Percentiles rank a stretch among this genome's conserved stretches.
Conservation (phyloP, 1,140 invertebrate genomes). For the Trypoxylus dichotomus region DNA sequence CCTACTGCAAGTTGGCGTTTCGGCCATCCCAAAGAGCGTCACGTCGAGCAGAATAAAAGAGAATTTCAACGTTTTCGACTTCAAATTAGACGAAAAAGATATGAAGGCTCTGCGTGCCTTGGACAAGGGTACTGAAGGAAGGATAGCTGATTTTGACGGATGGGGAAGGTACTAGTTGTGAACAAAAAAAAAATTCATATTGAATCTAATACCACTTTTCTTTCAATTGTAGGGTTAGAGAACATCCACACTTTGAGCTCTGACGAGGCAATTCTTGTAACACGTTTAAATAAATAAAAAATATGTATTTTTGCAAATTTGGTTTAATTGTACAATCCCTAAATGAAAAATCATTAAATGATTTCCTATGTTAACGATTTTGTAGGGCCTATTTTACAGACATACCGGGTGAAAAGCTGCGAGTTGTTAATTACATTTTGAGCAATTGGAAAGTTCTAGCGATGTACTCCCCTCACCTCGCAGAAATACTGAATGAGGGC, state of each 20-base stretch:
- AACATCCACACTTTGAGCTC: neutral
- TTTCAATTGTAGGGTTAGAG: neutral
- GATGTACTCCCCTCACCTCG: too few relatives aligned
- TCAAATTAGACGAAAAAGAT: slow-evolving; percentile 51
- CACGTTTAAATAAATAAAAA: too few relatives aligned
- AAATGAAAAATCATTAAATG: too few relatives aligned
- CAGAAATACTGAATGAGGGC: too few relatives aligned
- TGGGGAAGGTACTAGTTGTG: slow-evolving; percentile 19
- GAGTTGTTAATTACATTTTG: too few relatives aligned
- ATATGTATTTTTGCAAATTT: too few relatives aligned
- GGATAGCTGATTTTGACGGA: slow-evolving; percentile 62
- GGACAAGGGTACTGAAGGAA: slow-evolving; percentile 58
- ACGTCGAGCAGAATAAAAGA: slow-evolving; percentile 58
- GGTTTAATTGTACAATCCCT: too few relatives aligned
- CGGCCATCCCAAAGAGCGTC: slow-evolving; percentile 66
- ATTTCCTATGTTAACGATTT: too few relatives aligned
- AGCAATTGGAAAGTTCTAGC: too few relatives aligned
- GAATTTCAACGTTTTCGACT: slow-evolving; percentile 60
- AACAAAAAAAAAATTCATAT: neutral
- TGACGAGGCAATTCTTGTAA: too few relatives aligned
- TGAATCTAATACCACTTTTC: neutral
- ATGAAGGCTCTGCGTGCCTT: slow-evolving; percentile 50
- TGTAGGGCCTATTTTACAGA: too few relatives aligned
- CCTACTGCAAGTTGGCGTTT: slow-evolving; percentile 59
- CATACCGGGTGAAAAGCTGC: too few relatives aligned